These are phyloP conservation scores for Chroicocephalus ridibundus DNA, from an alignment of 2,113 vertebrate genomes.

Conservation along the genomic window DNA sequence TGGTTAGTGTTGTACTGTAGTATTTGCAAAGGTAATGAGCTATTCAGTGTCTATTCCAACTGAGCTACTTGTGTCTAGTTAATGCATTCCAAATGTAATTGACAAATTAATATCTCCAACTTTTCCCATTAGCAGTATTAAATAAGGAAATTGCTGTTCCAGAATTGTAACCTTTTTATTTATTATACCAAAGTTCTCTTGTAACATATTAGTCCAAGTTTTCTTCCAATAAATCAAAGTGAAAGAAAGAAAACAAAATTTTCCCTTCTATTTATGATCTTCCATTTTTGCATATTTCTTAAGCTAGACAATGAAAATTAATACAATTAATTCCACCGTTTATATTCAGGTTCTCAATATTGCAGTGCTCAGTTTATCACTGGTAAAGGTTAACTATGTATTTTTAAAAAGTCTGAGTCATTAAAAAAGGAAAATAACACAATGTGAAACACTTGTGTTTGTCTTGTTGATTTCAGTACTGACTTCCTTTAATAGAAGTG, in stretches of 20 bases:
- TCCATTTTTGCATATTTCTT: not conserved
- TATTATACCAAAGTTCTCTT: conserved; percentile 22
- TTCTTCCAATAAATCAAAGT: conserved; percentile 41
- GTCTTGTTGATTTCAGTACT: not conserved
- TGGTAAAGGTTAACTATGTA: not conserved
- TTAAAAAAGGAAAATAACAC: not conserved
- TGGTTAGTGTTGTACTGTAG: not conserved
- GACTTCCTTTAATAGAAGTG: not conserved
- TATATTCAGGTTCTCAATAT: not conserved
- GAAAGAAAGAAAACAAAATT: not conserved
- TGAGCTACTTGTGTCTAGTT: not conserved
- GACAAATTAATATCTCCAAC: conserved; percentile 46
- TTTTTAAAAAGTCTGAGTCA: not conserved
- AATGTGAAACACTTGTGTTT: not conserved
- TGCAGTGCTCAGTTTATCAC: not conserved
- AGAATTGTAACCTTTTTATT: conserved; percentile 32
- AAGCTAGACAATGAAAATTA: not conserved
- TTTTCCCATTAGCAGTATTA: conserved; percentile 47
- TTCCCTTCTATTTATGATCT: not conserved
- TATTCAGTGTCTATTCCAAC: conserved; percentile 1
- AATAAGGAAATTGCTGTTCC: conserved; percentile 53
- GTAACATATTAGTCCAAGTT: not conserved
- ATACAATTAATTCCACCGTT: not conserved
- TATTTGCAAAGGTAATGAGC: conserved; percentile 33
- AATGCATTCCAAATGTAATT: conserved; percentile 28